A percentile compares a stretch with the other conserved stretches of the same genome.
These are phyloP conservation scores for Limnephilus rhombicus DNA, from an alignment of 2,888 invertebrate species.

Conservation along the genomic window DNA sequence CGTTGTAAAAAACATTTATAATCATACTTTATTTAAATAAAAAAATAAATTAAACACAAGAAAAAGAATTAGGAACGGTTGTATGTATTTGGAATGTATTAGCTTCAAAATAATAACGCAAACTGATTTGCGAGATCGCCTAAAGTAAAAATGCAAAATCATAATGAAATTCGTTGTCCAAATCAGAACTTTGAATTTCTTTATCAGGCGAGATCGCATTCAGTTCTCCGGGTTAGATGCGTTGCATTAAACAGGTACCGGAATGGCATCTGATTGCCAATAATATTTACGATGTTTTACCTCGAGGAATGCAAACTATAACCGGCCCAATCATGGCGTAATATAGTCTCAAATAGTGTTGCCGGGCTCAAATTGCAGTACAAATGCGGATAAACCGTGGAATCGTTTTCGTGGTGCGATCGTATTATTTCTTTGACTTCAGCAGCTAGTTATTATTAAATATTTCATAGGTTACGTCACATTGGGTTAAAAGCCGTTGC, in stretches of 20 bases:
- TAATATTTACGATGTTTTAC: constrained; percentile 29
- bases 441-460: not conserved
- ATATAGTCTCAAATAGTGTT: constrained; percentile 49
- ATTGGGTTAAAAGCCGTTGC: too few species aligned
- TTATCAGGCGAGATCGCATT: not conserved
- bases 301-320: constrained; percentile 47
- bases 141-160: not conserved
- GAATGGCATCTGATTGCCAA: constrained; percentile 1
- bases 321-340: constrained; percentile 51
- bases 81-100: too few species aligned
- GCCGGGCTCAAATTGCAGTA: constrained; percentile 42
- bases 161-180: not conserved
- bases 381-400: constrained; percentile 24
- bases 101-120: not conserved
- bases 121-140: not conserved
- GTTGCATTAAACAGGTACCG: not conserved
- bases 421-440: not conserved
- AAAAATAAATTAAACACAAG: too few species aligned
- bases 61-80: too few species aligned
- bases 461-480: not conserved
- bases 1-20: too few species aligned
- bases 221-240: not conserved
- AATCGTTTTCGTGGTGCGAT: not conserved
- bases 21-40: too few species aligned
- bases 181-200: not conserved